A percentile compares a stretch with the other conserved stretches of the same genome.
phyloP scores from a whole-genome alignment of 1,140 invertebrate genomes.

The Drosophila saltans region DNA sequence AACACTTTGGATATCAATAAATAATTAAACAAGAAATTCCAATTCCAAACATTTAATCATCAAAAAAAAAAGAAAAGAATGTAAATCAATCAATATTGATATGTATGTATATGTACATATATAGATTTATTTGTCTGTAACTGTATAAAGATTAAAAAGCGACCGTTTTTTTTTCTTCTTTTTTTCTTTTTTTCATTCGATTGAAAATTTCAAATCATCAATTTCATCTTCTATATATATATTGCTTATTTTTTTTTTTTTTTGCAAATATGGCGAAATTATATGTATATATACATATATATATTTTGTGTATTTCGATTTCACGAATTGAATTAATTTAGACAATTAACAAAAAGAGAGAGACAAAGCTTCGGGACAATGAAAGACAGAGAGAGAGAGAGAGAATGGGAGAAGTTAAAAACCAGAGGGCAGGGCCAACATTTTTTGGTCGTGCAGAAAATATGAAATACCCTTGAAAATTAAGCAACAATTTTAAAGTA shows the following conservation, averaged over 20 bases:
- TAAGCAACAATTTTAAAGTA: too few species aligned
- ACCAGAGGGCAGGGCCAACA: not conserved
- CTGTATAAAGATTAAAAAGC: not conserved
- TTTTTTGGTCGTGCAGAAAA: not conserved
- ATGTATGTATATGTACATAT: too few species aligned
- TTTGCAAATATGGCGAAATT: conserved; percentile 12
- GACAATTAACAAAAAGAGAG: conserved; percentile 20
- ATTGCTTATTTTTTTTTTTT: not conserved
- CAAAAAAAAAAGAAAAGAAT: conserved; percentile 29
- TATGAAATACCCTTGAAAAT: not conserved
- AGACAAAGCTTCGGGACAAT: too few species aligned
- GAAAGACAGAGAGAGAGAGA: not conserved
- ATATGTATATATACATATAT: not conserved
- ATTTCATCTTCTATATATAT: not conserved
- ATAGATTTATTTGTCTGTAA: conserved; percentile 7
- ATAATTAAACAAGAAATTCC: conserved; percentile 24
- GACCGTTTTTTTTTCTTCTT: not conserved
- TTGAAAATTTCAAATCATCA: not conserved
- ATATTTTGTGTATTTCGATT: not conserved
- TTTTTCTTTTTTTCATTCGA: not conserved
- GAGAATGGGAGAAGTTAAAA: not conserved
- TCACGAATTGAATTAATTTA: conserved; percentile 30
- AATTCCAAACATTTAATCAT: conserved; percentile 8
- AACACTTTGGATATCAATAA: conserved; percentile 37
- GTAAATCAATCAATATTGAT: conserved; percentile 44